These are phyloP conservation scores for Zosterops hypoxanthus DNA, from an alignment of 2,113 vertebrate genomes.

Conservation along the genomic window DNA sequence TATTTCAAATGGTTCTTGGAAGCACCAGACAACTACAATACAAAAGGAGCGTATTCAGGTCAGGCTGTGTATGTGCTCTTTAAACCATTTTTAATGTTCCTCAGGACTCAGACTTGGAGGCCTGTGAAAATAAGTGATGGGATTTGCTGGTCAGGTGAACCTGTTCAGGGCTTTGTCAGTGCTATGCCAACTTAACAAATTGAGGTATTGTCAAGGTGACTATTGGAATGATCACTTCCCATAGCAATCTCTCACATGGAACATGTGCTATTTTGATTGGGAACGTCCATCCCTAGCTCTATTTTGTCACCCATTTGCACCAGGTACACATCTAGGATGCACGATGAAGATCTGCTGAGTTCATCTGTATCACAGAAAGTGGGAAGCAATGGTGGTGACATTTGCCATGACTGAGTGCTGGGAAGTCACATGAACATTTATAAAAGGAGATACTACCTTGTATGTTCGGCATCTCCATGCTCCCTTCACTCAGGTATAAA, in stretches of 20 bases:
- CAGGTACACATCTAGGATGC: neutral
- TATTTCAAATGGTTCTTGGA: neutral
- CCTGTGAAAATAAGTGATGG: neutral
- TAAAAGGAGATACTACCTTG: neutral
- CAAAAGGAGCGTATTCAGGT: neutral
- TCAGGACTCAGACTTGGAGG: neutral
- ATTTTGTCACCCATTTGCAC: neutral
- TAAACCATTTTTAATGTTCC: neutral
- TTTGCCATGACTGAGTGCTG: neutral
- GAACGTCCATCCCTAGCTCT: neutral
- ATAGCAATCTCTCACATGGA: neutral
- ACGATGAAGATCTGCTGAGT: neutral
- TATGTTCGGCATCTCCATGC: neutral
- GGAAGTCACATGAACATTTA: neutral
- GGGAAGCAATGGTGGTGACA: neutral
- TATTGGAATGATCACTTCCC: neutral
- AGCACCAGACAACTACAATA: neutral
- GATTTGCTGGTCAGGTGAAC: neutral
- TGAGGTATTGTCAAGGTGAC: neutral
- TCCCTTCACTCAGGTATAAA: neutral
- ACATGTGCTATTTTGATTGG: neutral
- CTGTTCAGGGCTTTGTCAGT: neutral
- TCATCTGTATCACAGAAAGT: neutral
- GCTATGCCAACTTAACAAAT: neutral
- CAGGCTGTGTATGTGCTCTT: neutral